Conservation (phyloP, 2,888 invertebrate species). For the Oxyteleia sp. region DNA sequence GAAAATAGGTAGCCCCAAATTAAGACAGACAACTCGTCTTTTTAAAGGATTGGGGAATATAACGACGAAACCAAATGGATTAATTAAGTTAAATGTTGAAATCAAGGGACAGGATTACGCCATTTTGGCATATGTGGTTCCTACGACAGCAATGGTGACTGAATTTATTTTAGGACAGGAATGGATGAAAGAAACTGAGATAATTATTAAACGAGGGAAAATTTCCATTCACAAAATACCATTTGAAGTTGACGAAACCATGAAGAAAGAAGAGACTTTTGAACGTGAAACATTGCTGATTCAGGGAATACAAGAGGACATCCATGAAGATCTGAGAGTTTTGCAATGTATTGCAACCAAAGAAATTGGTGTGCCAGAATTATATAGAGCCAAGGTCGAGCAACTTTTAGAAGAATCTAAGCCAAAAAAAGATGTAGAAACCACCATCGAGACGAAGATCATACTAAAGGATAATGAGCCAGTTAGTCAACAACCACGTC, state of each 20-base stretch:
- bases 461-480: constrained; percentile 78
- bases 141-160: constrained; percentile 25
- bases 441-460: constrained; percentile 75
- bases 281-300: too few species aligned
- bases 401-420: constrained; percentile 8
- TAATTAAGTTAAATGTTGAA: too few species aligned
- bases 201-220: constrained; percentile 46
- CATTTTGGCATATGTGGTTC: constrained; percentile 48
- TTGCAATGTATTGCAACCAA: neutral
- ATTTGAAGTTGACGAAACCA: too few species aligned
- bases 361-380: constrained; percentile 12
- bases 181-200: constrained; percentile 39
- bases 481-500: constrained; percentile 46
- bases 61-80: too few species aligned
- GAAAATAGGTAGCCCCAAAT: too few species aligned
- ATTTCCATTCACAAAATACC: neutral
- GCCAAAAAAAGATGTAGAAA: constrained; percentile 4
- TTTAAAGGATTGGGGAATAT: too few species aligned
- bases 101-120: too few species aligned
- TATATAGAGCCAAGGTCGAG: constrained; percentile 10
- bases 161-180: constrained; percentile 54
- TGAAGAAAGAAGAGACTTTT: too few species aligned
- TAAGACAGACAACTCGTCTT: too few species aligned
- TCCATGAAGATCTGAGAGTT: neutral
- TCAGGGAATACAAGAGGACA: too few species aligned